Evolutionary conservation across 2,113 vertebrate species (phyloP).

Genomic region (Pogonocichla stellata): DNA sequence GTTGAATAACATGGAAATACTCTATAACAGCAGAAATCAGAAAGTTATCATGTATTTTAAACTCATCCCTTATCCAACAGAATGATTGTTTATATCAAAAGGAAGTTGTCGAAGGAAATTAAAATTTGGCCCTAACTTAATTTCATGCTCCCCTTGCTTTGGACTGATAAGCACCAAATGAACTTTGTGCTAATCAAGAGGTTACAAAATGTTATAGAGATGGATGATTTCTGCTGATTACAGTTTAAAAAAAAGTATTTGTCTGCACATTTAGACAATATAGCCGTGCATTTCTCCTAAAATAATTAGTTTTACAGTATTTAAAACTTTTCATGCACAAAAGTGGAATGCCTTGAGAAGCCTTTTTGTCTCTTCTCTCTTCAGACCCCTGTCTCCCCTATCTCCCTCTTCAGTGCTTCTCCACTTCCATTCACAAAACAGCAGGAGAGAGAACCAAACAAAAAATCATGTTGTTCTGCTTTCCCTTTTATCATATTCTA

Average conservation of each 20-base stretch:
- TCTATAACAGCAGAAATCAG: background rate
- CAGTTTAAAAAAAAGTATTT: background rate
- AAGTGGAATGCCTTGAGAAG: background rate
- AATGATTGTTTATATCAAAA: background rate
- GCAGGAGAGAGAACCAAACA: conserved; percentile 12
- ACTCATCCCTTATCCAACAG: background rate
- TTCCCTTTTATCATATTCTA: background rate
- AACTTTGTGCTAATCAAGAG: conserved; percentile 37
- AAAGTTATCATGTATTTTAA: background rate
- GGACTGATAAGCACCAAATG: conserved; percentile 3
- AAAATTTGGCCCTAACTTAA: conserved; percentile 32
- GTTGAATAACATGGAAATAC: background rate
- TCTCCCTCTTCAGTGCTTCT: background rate
- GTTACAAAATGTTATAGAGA: background rate
- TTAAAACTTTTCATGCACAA: background rate
- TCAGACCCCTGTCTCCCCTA: background rate
- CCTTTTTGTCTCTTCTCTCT: background rate
- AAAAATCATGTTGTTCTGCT: background rate
- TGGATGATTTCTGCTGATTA: conserved; percentile 30
- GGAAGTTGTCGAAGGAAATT: background rate
- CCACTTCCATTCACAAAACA: background rate
- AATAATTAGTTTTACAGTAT: background rate
- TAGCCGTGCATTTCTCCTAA: background rate
- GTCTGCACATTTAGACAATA: background rate
- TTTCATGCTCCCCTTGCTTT: conserved; percentile 30